phyloP scores from a whole-genome alignment of 2,113 vertebrate species.

The Aspiorhynchus laticeps region DNA sequence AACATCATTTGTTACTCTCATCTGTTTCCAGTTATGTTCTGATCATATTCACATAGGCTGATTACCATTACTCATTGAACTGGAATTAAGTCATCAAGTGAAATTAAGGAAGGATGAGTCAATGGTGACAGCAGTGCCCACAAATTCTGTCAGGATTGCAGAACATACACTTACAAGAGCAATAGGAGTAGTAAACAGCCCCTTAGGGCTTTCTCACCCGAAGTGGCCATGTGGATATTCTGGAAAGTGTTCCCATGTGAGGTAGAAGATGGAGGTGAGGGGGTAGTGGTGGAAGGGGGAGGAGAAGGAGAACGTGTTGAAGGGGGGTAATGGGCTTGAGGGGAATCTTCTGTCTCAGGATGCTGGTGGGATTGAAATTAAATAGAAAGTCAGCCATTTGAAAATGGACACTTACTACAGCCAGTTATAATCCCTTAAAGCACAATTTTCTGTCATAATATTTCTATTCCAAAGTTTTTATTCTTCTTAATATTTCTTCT shows the following conservation, averaged over 20 bases:
- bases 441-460: not conserved
- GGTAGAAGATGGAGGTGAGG: slow-evolving; percentile 24
- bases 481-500: no score
- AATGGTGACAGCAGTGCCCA: slow-evolving; percentile 51
- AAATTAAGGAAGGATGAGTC: slow-evolving; percentile 39
- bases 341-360: slow-evolving; percentile 69
- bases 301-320: slow-evolving; percentile 47
- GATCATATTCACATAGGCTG: slow-evolving; percentile 58
- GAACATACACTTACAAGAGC: not conserved
- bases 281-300: slow-evolving; percentile 38
- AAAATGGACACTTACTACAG: not conserved
- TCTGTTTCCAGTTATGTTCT: slow-evolving; percentile 50
- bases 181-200: not conserved
- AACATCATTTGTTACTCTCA: slow-evolving; percentile 50
- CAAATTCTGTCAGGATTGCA: slow-evolving; percentile 31
- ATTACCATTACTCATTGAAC: slow-evolving; percentile 53
- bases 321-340: slow-evolving; percentile 68
- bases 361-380: slow-evolving; percentile 59
- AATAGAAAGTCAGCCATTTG: not conserved
- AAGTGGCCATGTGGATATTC: slow-evolving; percentile 67
- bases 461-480: not conserved
- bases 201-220: slow-evolving; percentile 65
- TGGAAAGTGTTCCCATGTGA: slow-evolving; percentile 55
- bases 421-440: not conserved
- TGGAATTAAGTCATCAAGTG: slow-evolving; percentile 54